Evolutionary conservation across 2,888 invertebrate genomes (phyloP), one percentile per base, ranked within the genome.

Genomic region (Chrysolina oricalcia): DNA sequence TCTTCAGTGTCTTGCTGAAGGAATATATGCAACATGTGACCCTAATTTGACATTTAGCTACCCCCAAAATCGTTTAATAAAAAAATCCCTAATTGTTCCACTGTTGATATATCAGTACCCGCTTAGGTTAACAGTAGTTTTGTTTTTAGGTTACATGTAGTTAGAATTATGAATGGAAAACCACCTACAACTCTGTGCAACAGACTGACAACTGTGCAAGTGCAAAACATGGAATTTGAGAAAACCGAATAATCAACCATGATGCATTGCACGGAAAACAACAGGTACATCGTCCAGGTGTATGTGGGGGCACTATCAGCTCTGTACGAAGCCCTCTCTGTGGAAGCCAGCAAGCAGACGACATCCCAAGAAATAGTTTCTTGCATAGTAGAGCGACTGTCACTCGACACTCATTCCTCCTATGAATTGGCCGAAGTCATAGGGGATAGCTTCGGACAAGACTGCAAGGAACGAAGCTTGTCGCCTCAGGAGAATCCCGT

Each of bases 261-360:
- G 77, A 79, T 80, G 78, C 77, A 77, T 41, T 74, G 77, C 53
- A 81, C 80, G 73, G 83, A 82, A 72, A 83, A 84, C 73, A 83
- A 82, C 70, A 78, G 84, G 65, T 83, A 80, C 89, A 93, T 94
- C 88, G 93, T 94, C 83, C 92, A 96, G 92, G 96, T 97, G 89
- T 96, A 95, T 91, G 96, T 97, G 88, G 96, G 96, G 84, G 95
- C 95, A 83, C 91, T 96, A 85, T 96, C 96, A 84, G 93, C 94
- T 84, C 94, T 96, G 89, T 96, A 96, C 90, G 96, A 97, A 90
- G 96, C 96, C 80, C 91, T 97, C 80, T 95, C 95, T 72, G 95
- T 97, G 82, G 96, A 97, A 89, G 96, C 97, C 73, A 96, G 96
- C 81, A 97, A 97, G 87, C 95, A 96, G 88, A 97, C 97, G 75